Evolutionary conservation across 2,113 vertebrate genomes (phyloP), one percentile per base, ranked within the genome.

Genomic region (Thamnaconus septentrionalis): DNA sequence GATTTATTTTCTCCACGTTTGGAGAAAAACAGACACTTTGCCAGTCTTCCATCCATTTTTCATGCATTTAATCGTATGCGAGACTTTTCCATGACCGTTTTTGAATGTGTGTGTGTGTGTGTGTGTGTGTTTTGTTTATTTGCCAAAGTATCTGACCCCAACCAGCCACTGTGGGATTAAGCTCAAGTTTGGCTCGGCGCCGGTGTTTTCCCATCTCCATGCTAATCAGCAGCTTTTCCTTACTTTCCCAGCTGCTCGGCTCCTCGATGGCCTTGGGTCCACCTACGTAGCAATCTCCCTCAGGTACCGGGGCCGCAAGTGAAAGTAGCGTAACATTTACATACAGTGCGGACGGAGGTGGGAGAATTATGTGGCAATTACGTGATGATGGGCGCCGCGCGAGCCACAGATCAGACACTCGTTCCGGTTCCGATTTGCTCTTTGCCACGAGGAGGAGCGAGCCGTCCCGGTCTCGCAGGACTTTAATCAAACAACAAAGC

Each of bases 331-430:
- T 8, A 74, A 63, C 63, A 84, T 87, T 86, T 84, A 72, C 85
- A 88, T 86, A 84, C 5, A 11, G 9, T 47, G 49, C 64, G 63
- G 59, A 46, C 44, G n/a, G 4, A 60, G n/a, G 51, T 57, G 59
- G 39, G 57, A 58, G 74, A 83, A 85, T 87, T 83, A 87, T 66
- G 61, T 64, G 61, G 59, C 78, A 80, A 85, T 81, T 85, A 77
- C 66, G 18, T 62, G 65, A 59, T 61, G 55, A 56, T 41, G 49
- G 66, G 59, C 11, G 43, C 11, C 52, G 66, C 63, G 61, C 68
- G 78, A 76, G 64, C 61, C 70, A 79, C 73, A 76, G 52, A 74
- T 85, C 70, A 72, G 69, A 71, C 48, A 41, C 66, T 65, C 59
- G 59, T 66, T 76, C 56, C 48, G 69, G 66, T 66, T 57, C 31